Evolutionary conservation across 2,113 vertebrate genomes (phyloP), one percentile per base, ranked within the genome.

Genomic region (Engraulis encrasicolus): DNA sequence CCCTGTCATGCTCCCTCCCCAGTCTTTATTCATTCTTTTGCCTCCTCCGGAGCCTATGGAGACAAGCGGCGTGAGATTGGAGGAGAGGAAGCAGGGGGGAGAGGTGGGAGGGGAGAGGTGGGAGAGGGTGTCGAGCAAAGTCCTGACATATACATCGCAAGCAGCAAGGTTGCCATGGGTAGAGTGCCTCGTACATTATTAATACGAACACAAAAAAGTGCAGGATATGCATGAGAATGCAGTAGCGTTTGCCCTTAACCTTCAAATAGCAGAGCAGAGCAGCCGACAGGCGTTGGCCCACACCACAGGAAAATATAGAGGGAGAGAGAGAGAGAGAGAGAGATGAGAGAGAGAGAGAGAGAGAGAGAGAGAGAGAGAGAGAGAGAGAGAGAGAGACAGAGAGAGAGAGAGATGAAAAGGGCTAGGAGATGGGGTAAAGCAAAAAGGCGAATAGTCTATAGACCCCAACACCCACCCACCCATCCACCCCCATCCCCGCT

Each of bases 131-230:
- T 74, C 34, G 11, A 74, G 27, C 66, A 74, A 74, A 74, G 66
- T 14, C 66, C 66, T 74, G 66, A 74, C 66, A 74, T 74, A 85
- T 84, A 78, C 84, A 85, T 79, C 71, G 79, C 83, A 81, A 81
- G 85, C 31, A 81, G 80, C 85, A 89, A 87, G 88, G 88, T 89
- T 82, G 87, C 81, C 66, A 37, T 81, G 31, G 61, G 84, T 87
- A 52, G 50, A 82, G 82, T 85, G 83, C 82, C 82, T 58, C 80
- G 77, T 89, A 87, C 84, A 89, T 89, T 89, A 89, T 87, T 89
- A 87, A 89, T 87, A 85, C 77, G 52, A 50, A 48, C 12, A 81
- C 19, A 80, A 82, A 79, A 86, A 78, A 50, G 80, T 31, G 52
- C 80, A 40, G 80, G 52, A 49, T 61, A 82, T 82, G 84, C 80